These are phyloP conservation scores for Acipenser ruthenus DNA, from an alignment of 2,797 vertebrate genomes.

Conservation along the genomic window DNA sequence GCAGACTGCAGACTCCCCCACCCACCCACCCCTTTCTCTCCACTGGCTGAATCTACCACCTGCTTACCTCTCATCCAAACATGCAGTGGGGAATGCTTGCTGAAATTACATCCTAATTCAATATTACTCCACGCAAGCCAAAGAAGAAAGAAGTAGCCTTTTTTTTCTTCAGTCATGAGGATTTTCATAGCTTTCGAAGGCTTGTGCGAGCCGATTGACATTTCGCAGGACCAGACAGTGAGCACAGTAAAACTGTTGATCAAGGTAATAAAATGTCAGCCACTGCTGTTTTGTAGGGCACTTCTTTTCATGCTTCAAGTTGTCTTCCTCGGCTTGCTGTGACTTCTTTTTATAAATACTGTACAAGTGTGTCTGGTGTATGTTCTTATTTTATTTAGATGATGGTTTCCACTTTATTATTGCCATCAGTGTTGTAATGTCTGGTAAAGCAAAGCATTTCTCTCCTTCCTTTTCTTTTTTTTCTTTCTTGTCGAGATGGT, in stretches of 20 bases:
- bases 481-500: not conserved
- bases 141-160: not conserved
- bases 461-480: not conserved
- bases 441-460: not conserved
- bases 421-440: not conserved
- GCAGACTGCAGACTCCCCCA: not conserved
- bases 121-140: too few relatives aligned
- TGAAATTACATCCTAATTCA: too few relatives aligned
- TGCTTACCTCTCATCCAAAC: too few relatives aligned
- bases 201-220: conserved; percentile 51
- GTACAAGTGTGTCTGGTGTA: not conserved
- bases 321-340: too few relatives aligned
- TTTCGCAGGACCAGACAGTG: conserved; percentile 50
- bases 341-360: too few relatives aligned
- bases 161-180: conserved; percentile 43
- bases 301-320: too few relatives aligned
- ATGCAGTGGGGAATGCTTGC: too few relatives aligned
- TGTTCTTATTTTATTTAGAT: not conserved
- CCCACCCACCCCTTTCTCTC: conserved; percentile 4
- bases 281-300: too few relatives aligned
- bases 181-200: conserved; percentile 60
- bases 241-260: conserved; percentile 52
- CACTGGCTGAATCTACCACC: not conserved
- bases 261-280: conserved; percentile 48
- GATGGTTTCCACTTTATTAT: not conserved